Evolutionary conservation across 2,113 vertebrate genomes (phyloP).

Genomic region (Alligator sinensis): DNA sequence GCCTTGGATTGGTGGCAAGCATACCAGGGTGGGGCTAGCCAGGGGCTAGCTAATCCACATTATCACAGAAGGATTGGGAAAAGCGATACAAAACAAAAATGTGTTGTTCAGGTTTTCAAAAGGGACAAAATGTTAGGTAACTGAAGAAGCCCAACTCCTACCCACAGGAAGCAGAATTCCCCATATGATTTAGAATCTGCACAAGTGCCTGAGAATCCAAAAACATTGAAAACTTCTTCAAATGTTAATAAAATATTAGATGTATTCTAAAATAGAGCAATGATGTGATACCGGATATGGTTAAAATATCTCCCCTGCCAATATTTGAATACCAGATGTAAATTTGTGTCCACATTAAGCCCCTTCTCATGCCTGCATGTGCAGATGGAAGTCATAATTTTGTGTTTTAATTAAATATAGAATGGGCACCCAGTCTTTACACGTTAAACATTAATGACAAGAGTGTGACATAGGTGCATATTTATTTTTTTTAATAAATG

Average conservation of each 20-base stretch:
- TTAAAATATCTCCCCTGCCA: not conserved
- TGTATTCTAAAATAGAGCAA: constrained; percentile 38
- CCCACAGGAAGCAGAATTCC: not conserved
- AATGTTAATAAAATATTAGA: constrained; percentile 28
- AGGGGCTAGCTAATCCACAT: no score
- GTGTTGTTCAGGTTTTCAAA: not conserved
- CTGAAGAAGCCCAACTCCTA: not conserved
- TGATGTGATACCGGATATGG: not conserved
- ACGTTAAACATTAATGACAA: constrained; percentile 72
- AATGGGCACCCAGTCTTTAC: constrained; percentile 48
- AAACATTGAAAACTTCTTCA: constrained; percentile 54
- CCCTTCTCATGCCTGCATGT: constrained; percentile 31
- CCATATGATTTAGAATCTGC: not conserved
- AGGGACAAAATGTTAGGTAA: constrained; percentile 14
- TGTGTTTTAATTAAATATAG: constrained; percentile 77
- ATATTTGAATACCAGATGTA: constrained; percentile 71
- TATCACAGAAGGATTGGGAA: constrained; percentile 2
- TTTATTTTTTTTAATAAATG: constrained; percentile 80
- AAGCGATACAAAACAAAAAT: not conserved
- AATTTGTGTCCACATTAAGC: constrained; percentile 54
- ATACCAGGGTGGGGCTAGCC: no score
- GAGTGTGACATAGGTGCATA: constrained; percentile 65
- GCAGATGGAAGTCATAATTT: constrained; percentile 73
- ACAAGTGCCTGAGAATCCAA: constrained; percentile 1
- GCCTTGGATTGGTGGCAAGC: no score